Base-by-base conservation (phyloP, 2,888 invertebrate species). In the Rotaria sp. region DNA sequence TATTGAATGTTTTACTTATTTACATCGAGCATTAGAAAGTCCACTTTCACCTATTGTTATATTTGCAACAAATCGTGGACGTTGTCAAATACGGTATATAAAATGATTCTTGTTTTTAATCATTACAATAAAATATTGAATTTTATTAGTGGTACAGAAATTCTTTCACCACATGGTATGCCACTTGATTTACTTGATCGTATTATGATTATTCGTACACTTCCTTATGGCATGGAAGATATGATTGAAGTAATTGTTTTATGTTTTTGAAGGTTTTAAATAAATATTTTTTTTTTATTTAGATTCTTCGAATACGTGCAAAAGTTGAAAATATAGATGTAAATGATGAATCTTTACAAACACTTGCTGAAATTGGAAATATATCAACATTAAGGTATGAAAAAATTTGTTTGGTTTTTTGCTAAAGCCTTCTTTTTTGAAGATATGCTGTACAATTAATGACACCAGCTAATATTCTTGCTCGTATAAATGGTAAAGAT, bases 1-100 rank as follows among this genome's bases (percentile, higher is more conserved):
- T 90, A 95, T 99, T 88, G 99, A 99, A 92, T 98, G 98, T 35
- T 99, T 99, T 90, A 98, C 99, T 0, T 99, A 98, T 91, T 93
- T 99, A 45, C 98, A 99, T 90, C 94, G 97, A 88, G 98, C 98
- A 0, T 92, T 99, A 38, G 99, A 99, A 92, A 96, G 96, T 57
- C 95, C 96, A 1, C 96, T 99, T 88, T 96, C 97, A 0, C 98
- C 98, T 0, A 97, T 98, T 88, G 97, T 98, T 30, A 96, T 98
- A 88, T 97, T 98, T 91, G 99, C 99, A 13, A 98, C 99, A 10
- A 99, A 99, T 91, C 93, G 99, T 89, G 98, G 98, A 0, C 94
- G 94, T 86, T 96, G 96, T 90, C 93, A 94, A 85, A 96, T 98
- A 89, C 41, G 80, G 75, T 74, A 74, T 74, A 74, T 90, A 91